phyloP scores from a whole-genome alignment of 2,888 invertebrate species.

The Diaperis boleti region DNA sequence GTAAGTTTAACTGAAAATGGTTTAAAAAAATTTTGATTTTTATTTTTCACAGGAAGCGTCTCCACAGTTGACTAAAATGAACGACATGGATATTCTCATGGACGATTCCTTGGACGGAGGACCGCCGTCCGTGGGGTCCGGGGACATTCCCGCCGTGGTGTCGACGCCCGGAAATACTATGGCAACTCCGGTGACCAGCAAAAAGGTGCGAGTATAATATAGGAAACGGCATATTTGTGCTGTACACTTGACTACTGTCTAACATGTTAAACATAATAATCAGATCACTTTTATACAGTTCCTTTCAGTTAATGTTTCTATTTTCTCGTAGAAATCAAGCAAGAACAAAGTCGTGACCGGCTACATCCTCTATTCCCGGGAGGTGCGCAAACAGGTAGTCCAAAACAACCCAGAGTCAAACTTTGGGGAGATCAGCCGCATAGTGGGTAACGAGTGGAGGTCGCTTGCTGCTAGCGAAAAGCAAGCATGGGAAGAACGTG shows the following conservation, averaged over 20 bases:
- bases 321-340: conserved; percentile 65
- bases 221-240: not conserved
- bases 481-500: conserved; percentile 94
- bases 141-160: conserved; percentile 72
- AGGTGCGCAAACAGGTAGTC: conserved; percentile 92
- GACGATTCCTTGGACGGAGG: conserved; percentile 87
- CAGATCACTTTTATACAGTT: no score
- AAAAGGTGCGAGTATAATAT: conserved; percentile 55
- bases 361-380: conserved; percentile 97
- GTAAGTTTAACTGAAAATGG: conserved; percentile 49
- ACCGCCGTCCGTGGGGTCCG: conserved; percentile 86
- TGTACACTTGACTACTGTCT: no score
- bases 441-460: conserved; percentile 92
- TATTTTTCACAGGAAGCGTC: conserved; percentile 61
- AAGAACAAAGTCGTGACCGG: conserved; percentile 92
- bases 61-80: conserved; percentile 73
- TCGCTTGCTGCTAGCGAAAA: conserved; percentile 89
- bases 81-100: conserved; percentile 75
- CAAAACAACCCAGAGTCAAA: conserved; percentile 94
- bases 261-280: no score
- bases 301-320: no score
- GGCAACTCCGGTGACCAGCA: conserved; percentile 67
- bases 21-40: not conserved
- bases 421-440: conserved; percentile 87
- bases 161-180: conserved; percentile 57